Percentiles rank a stretch among this genome's conserved stretches.
Evolutionary conservation across 2,113 vertebrate genomes (phyloP).

Genomic region (Haemorhous mexicanus): DNA sequence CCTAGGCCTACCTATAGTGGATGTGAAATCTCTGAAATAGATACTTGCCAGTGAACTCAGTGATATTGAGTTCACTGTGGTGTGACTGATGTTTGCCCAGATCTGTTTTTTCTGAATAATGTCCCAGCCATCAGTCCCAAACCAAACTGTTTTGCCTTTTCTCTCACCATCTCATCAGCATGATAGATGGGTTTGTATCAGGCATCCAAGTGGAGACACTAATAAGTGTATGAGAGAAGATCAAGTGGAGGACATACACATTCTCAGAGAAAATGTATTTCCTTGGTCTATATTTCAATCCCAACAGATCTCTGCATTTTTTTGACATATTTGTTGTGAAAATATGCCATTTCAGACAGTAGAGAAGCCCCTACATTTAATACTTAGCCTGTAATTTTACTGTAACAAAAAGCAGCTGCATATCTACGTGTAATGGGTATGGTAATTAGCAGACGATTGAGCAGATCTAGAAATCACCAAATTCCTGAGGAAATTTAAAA

Average conservation of each 20-base stretch:
- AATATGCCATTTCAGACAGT: conserved; percentile 28
- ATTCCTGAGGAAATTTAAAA: not conserved
- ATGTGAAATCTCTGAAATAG: not conserved
- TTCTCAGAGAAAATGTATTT: not conserved
- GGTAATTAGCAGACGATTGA: conserved; percentile 21
- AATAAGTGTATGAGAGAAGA: not conserved
- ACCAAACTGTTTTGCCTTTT: not conserved
- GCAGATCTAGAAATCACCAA: not conserved
- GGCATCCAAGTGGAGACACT: not conserved
- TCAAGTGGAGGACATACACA: not conserved
- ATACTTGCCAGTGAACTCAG: not conserved
- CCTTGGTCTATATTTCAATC: not conserved
- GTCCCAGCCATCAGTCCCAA: not conserved
- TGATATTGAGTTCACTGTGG: not conserved
- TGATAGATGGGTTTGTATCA: not conserved
- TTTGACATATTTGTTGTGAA: conserved; percentile 31
- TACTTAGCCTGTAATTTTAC: conserved; percentile 17
- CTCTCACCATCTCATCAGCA: not conserved
- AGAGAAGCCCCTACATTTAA: not conserved
- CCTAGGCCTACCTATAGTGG: not conserved
- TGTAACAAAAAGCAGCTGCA: conserved; percentile 2
- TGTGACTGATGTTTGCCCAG: not conserved
- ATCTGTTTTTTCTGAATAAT: not conserved
- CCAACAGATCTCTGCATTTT: not conserved
- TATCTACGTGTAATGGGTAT: not conserved